Percentiles rank a stretch among this genome's conserved stretches.
These are phyloP conservation scores for Arvicola amphibius DNA, from an alignment of 2,797 vertebrate species.

Conservation along the genomic window DNA sequence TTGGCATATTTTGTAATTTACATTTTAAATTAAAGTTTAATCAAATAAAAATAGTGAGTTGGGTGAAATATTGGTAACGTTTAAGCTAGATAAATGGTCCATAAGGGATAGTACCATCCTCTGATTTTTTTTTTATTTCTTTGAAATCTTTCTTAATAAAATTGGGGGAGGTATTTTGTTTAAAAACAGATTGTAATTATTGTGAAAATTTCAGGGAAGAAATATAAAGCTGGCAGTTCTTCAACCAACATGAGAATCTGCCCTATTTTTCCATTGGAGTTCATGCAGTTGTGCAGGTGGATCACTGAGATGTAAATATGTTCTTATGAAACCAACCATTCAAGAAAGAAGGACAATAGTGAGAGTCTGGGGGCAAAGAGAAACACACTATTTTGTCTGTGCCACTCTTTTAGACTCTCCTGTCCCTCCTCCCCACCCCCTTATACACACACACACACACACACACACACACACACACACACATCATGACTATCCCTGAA, in stretches of 20 bases:
- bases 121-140: conserved; percentile 27
- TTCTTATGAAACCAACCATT: conserved; percentile 44
- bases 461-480: background rate
- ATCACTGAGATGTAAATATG: conserved; percentile 36
- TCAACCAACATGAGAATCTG: conserved; percentile 51
- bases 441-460: background rate
- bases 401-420: background rate
- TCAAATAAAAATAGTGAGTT: background rate
- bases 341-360: conserved; percentile 1
- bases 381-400: background rate
- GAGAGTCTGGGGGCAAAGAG: background rate
- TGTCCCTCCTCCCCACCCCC: background rate
- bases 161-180: background rate
- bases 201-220: conserved; percentile 6
- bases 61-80: conserved; percentile 31
- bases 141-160: background rate
- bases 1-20: conserved; percentile 52
- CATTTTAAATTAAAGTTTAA: conserved; percentile 60
- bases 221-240: conserved; percentile 20
- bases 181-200: background rate
- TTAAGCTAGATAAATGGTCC: background rate
- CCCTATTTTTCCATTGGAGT: background rate
- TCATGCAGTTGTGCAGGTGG: background rate
- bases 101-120: conserved; percentile 14
- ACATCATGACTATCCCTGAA: conserved; percentile 22